Percentiles rank a stretch among this genome's conserved stretches.
Evolutionary conservation across 2,113 vertebrate genomes (phyloP).

Genomic region (Centropus bengalensis): DNA sequence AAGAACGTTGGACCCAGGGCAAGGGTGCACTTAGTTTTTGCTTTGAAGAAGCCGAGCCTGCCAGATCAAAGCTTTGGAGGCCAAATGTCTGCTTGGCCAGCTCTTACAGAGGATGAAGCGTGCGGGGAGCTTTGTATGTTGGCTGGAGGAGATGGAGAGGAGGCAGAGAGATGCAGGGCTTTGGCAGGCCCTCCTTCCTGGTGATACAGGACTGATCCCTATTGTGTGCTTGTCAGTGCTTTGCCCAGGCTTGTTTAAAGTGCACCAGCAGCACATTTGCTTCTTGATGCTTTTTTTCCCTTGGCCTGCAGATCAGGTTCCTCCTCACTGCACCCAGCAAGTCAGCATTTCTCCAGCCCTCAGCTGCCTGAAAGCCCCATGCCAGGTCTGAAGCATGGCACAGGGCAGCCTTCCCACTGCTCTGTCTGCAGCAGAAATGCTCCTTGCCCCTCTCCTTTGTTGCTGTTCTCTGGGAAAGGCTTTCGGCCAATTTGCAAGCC

Average conservation of each 20-base stretch:
- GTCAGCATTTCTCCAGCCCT: not conserved
- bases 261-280: not conserved
- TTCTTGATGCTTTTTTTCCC: not conserved
- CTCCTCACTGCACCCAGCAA: rapidly evolving
- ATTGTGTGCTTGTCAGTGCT: not conserved
- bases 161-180: not conserved
- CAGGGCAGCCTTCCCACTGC: not conserved
- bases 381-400: not conserved
- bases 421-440: not conserved
- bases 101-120: not conserved
- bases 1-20: not conserved
- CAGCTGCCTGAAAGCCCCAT: not conserved
- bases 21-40: not conserved
- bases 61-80: not conserved
- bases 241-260: slow-evolving; percentile 5
- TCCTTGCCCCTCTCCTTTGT: not conserved
- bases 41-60: not conserved
- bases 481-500: not conserved
- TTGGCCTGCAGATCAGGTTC: not conserved
- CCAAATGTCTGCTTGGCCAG: not conserved
- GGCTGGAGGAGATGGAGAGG: not conserved
- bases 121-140: not conserved
- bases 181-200: not conserved
- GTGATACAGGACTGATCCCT: not conserved
- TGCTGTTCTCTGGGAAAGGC: not conserved